Conservation (phyloP, 2,113 vertebrate genomes). For the Syngnathoides biaculeatus region DNA sequence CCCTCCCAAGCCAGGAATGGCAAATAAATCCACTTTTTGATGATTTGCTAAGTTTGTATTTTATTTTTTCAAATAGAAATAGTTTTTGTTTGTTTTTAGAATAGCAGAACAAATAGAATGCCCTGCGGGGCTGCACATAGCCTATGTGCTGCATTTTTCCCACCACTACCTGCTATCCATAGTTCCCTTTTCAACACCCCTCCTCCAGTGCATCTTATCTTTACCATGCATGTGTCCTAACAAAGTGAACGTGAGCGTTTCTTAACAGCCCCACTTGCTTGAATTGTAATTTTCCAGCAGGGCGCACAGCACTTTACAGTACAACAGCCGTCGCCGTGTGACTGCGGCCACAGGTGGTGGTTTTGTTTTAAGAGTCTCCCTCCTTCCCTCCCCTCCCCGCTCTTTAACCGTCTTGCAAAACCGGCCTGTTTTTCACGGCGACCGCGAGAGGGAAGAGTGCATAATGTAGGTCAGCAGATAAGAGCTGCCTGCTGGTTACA, state of each 20-base stretch:
- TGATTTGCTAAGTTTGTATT: too few relatives aligned
- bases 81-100: too few relatives aligned
- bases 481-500: constrained; percentile 67
- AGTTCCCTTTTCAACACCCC: background rate
- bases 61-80: too few relatives aligned
- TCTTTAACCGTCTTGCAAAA: constrained; percentile 38
- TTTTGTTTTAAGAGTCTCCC: constrained; percentile 5
- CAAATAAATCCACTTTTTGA: too few relatives aligned
- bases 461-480: constrained; percentile 70
- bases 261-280: background rate
- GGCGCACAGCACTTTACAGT: constrained; percentile 29
- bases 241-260: background rate
- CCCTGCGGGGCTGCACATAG: too few relatives aligned
- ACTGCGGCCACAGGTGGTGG: constrained; percentile 55
- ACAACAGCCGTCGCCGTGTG: constrained; percentile 30
- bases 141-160: background rate
- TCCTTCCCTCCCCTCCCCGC: constrained; percentile 19
- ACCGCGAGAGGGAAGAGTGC: constrained; percentile 49
- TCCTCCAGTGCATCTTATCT: background rate
- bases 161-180: background rate
- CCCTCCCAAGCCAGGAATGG: too few relatives aligned
- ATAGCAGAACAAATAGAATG: too few relatives aligned
- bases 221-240: background rate
- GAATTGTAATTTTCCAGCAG: constrained; percentile 43
- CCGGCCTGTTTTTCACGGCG: constrained; percentile 42